phyloP scores from a whole-genome alignment of 2,113 vertebrate genomes.

The Gadus macrocephalus region DNA sequence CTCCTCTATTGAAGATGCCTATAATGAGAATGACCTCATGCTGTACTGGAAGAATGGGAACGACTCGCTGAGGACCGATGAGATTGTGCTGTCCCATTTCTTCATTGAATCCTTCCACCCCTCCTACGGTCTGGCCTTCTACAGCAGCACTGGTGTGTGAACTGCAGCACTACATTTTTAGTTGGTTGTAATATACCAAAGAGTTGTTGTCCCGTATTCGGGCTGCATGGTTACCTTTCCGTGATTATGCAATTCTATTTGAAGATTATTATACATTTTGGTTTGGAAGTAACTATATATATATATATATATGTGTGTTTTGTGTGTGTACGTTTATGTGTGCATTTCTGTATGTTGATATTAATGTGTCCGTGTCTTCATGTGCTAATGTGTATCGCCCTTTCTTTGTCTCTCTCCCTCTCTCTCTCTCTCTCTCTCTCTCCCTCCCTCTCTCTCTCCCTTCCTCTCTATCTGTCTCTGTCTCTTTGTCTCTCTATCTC shows the following conservation, averaged over 20 bases:
- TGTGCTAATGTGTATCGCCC: background rate
- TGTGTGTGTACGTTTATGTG: background rate
- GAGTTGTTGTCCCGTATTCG: no score
- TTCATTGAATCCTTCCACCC: conserved; percentile 91
- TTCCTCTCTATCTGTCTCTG: no score
- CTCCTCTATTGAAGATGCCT: conserved; percentile 79
- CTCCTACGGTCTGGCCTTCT: conserved; percentile 88
- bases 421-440: background rate
- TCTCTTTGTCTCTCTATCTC: no score
- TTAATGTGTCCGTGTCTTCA: background rate
- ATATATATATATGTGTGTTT: no score
- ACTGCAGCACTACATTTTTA: background rate
- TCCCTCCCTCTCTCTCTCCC: background rate
- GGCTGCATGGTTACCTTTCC: no score
- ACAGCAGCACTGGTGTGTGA: conserved; percentile 88
- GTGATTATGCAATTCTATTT: no score
- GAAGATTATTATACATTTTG: no score
- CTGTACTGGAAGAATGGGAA: conserved; percentile 92
- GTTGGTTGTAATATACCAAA: no score
- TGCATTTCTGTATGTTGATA: background rate
- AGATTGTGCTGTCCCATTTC: conserved; percentile 90
- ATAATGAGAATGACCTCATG: conserved; percentile 90
- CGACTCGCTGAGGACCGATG: conserved; percentile 85
- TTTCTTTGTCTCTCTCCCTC: background rate
- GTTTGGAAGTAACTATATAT: no score